A percentile compares a stretch with the other conserved stretches of the same genome.
Conservation (phyloP, 2,888 invertebrate genomes). For the Caenorhabditis wallacei region DNA sequence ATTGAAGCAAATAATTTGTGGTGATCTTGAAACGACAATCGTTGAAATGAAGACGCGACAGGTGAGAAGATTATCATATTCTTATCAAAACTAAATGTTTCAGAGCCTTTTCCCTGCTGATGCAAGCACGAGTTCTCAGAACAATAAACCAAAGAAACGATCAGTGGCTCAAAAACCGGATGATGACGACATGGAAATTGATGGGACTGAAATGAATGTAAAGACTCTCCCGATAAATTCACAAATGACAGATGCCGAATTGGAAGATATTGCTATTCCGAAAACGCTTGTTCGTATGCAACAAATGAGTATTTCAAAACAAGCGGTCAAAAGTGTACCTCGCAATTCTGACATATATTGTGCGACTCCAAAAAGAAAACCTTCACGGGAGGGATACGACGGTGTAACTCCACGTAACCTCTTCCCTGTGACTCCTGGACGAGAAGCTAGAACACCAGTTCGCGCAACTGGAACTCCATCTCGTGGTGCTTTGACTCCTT, state of each 20-base stretch:
- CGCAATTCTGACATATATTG: no score
- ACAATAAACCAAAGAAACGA: not conserved
- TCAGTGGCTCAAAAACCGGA: no score
- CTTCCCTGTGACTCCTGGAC: slow-evolving; percentile 15
- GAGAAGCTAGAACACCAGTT: not conserved
- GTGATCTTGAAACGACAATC: not conserved
- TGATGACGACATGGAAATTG: no score
- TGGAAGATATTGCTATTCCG: slow-evolving; percentile 26
- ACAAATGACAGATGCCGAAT: slow-evolving; percentile 35
- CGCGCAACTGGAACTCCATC: not conserved
- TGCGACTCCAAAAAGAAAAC: slow-evolving; percentile 21
- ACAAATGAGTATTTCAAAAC: slow-evolving; percentile 35
- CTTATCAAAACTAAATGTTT: not conserved
- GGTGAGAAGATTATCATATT: not conserved
- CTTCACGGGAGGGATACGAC: slow-evolving; percentile 12
- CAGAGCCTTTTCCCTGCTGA: not conserved
- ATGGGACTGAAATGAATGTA: no score
- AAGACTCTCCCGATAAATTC: slow-evolving; percentile 15
- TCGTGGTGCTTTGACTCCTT: no score
- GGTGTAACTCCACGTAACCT: slow-evolving; percentile 37
- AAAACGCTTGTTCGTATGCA: slow-evolving; percentile 41
- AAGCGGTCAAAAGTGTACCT: no score
- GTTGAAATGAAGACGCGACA: not conserved
- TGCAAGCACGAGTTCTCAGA: not conserved
- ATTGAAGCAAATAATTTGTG: not conserved